Percentiles rank a stretch among this genome's conserved stretches.
phyloP scores from a whole-genome alignment of 2,797 vertebrate genomes.

The Platalea minor region DNA sequence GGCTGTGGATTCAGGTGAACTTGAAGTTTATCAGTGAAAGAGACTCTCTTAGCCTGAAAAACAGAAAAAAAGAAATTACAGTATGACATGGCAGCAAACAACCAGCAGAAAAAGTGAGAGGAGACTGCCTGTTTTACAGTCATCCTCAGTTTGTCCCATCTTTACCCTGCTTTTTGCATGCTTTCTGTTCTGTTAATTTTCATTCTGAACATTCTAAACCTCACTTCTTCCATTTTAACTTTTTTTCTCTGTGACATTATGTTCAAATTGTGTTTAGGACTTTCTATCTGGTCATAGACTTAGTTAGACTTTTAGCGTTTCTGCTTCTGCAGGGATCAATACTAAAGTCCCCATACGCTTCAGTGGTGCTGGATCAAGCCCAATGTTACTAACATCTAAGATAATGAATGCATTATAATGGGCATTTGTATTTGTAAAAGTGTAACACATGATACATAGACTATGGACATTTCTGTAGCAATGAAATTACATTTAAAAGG shows the following conservation, averaged over 20 bases:
- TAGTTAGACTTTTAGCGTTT: not conserved
- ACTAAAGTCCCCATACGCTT: not conserved
- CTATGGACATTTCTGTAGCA: not conserved
- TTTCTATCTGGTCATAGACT: not conserved
- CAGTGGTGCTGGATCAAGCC: not conserved
- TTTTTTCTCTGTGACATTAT: not conserved
- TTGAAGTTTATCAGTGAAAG: not conserved
- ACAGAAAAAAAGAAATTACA: not conserved
- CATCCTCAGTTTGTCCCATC: not conserved
- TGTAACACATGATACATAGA: not conserved
- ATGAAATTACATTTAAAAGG: not conserved
- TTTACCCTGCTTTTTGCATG: not conserved
- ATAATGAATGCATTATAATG: not conserved
- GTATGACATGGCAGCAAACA: not conserved
- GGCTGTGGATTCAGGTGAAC: not conserved
- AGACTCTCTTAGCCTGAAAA: not conserved
- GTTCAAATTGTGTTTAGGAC: not conserved
- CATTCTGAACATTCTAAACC: not conserved
- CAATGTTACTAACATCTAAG: not conserved
- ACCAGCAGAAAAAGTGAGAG: not conserved
- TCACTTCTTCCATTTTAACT: not conserved
- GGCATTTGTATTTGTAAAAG: not conserved
- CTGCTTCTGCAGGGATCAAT: not conserved
- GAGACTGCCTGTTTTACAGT: not conserved
- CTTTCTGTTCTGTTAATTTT: not conserved